Evolutionary conservation across 2,113 vertebrate species (phyloP).

Genomic region (Tautogolabrus adspersus): DNA sequence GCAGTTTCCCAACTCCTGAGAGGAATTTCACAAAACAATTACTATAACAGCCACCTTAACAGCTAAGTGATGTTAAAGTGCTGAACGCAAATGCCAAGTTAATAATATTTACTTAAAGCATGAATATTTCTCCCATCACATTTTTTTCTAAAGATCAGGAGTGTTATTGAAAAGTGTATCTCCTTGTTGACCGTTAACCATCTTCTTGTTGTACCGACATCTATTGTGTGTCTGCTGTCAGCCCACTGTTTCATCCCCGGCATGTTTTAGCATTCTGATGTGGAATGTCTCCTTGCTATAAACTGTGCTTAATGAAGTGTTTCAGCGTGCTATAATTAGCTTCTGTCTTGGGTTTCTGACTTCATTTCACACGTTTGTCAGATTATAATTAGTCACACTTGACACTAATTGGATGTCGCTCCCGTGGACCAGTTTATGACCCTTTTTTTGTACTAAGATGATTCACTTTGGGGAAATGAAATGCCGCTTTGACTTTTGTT

Average conservation of each 20-base stretch:
- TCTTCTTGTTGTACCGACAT: conserved; percentile 22
- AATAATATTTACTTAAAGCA: conserved; percentile 1
- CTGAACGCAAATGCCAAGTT: conserved; percentile 6
- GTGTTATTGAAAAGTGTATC: conserved; percentile 28
- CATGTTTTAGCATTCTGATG: conserved; percentile 65
- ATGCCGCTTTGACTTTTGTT: conserved; percentile 65
- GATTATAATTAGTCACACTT: conserved; percentile 84
- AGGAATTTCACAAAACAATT: conserved; percentile 30
- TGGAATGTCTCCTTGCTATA: conserved; percentile 74
- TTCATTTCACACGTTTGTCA: conserved; percentile 84
- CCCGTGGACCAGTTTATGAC: conserved; percentile 77
- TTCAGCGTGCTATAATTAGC: conserved; percentile 83
- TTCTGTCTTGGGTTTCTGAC: conserved; percentile 79
- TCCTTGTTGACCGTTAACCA: conserved; percentile 17
- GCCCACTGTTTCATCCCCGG: conserved; percentile 51
- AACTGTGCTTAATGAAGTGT: conserved; percentile 78
- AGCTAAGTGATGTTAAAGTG: conserved; percentile 35
- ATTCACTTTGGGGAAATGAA: conserved; percentile 76
- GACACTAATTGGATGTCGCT: conserved; percentile 83
- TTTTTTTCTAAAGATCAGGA: not conserved
- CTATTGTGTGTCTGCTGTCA: conserved; percentile 14
- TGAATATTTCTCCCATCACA: not conserved
- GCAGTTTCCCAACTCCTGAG: conserved; percentile 12
- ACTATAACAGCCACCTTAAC: conserved; percentile 30
- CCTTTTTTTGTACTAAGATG: conserved; percentile 68